phyloP scores from a whole-genome alignment of 2,797 vertebrate genomes.

The Sebastes itinus region DNA sequence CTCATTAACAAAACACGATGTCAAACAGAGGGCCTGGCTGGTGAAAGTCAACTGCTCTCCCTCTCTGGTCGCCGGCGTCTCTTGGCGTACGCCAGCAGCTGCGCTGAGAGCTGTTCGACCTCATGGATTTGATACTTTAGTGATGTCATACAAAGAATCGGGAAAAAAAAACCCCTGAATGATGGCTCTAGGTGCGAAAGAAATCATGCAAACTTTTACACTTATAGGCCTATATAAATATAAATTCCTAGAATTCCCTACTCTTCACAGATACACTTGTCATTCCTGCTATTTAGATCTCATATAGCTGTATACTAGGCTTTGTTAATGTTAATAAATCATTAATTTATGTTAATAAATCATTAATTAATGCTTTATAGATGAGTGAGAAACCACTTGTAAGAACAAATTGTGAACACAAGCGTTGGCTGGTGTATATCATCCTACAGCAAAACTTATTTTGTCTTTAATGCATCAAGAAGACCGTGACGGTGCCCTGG shows the following conservation, averaged over 20 bases:
- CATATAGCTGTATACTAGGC: too few species aligned
- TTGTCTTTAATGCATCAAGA: not conserved
- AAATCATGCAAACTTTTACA: not conserved
- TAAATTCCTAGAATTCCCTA: not conserved
- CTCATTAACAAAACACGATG: slow-evolving; percentile 78
- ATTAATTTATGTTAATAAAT: not conserved
- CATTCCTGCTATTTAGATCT: not conserved
- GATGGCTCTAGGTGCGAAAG: not conserved
- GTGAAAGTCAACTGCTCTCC: slow-evolving; percentile 58
- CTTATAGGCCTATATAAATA: not conserved
- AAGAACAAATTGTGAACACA: not conserved
- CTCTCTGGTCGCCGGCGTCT: slow-evolving; percentile 37
- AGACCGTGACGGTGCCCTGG: not conserved
- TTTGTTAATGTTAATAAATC: not conserved
- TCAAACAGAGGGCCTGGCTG: slow-evolving; percentile 76
- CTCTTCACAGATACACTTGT: not conserved
- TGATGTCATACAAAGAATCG: not conserved
- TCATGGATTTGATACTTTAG: not conserved
- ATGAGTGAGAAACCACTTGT: not conserved
- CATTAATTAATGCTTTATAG: not conserved
- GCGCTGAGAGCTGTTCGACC: not conserved
- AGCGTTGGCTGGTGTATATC: not conserved
- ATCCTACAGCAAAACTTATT: not conserved
- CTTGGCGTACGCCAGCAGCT: not conserved
- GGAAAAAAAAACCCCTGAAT: not conserved